Evolutionary conservation across 1,140 invertebrate species (phyloP).

Genomic region (Protaetia brevitarsis): DNA sequence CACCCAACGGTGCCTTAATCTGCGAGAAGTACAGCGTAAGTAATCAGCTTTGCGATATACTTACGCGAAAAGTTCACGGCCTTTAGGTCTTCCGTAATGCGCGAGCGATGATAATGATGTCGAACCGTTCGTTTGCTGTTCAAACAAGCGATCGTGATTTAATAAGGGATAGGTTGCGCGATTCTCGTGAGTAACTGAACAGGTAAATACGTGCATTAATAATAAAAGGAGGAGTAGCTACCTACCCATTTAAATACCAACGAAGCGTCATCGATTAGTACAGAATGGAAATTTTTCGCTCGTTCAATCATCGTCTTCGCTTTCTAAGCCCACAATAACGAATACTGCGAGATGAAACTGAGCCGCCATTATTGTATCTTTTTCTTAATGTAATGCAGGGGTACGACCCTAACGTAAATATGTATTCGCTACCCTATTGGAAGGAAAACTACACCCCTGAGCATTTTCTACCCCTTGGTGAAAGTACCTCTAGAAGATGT

Average conservation of each 20-base stretch:
- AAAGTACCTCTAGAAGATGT: not conserved
- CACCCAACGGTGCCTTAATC: conserved; percentile 43
- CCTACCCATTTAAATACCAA: no score
- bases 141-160: conserved; percentile 11
- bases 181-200: not conserved
- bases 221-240: no score
- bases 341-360: not conserved
- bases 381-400: not conserved
- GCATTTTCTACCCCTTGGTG: not conserved
- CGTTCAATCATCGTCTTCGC: no score
- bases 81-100: not conserved
- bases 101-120: not conserved
- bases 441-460: not conserved
- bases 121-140: not conserved
- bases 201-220: no score
- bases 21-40: conserved; percentile 32
- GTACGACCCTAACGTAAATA: not conserved
- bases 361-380: not conserved
- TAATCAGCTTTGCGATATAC: conserved; percentile 38
- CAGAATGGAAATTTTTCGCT: no score
- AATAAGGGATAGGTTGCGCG: not conserved
- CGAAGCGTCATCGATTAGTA: no score
- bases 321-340: not conserved
- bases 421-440: not conserved
- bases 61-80: not conserved